Evolutionary conservation across 2,113 vertebrate species (phyloP), one percentile per base, ranked within the genome.

Genomic region (Zosterops japonicus): DNA sequence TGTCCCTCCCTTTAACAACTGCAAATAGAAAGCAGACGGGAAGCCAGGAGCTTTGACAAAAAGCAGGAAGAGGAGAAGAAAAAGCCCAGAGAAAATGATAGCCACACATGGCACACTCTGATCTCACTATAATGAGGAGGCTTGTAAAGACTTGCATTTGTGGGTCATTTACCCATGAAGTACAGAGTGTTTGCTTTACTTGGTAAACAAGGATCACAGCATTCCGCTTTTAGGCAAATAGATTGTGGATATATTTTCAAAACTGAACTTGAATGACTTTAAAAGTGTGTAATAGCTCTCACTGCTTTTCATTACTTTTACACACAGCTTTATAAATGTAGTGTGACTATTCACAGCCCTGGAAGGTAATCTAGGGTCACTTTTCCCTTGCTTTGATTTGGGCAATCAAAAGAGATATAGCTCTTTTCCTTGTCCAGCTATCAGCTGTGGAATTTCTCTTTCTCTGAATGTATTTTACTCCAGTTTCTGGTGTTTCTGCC

Each of bases 11-110:
- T 77, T 83, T 80, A 88, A 87, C 50, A 80, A 86, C 60, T 70
- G 92, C 55, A 96, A 97, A 97, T 93, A 97, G 88, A 96, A 96
- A 96, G 92, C 90, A 96, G 95, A 92, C 29, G 5, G 83, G 59
- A 94, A 94, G 63, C 63, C 71, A 93, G 63, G 21, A 83, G 47
- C 8, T 2, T 59, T 95, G 92, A 97, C 86, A 95, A 94, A 92
- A 83, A 93, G 64, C 95, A 95, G 96, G 88, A 94, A 85, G 76
- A 92, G 63, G 49, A 88, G 86, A 95, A 96, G 90, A 96, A 94
- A 97, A 88, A 94, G 68, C 63, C 75, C 59, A 0, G 6, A 83
- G 90, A 94, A 96, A 94, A 90, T 80, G 88, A 83, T 67, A 88
- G 85, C 39, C 79, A 86, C 83, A 94, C 79, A 70, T 90, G 86